Base-by-base conservation (phyloP, 23 tunicate species). In the Trididemnum nubilum region DNA sequence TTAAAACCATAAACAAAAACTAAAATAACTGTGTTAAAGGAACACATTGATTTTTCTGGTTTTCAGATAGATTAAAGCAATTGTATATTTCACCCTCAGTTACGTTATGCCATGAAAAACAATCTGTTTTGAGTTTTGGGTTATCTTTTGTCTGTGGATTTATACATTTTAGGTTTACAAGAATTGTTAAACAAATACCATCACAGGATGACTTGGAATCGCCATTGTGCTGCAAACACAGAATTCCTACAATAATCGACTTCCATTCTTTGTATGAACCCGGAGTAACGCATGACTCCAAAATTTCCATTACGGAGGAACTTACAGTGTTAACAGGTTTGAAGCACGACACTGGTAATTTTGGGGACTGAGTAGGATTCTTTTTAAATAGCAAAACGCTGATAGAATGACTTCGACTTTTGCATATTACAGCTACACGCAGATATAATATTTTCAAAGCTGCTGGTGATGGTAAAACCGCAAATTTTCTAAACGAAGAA, bases 221-320 rank as follows among this genome's bases (percentile, higher is more conserved):
- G n/a, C 89, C 89, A 33, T 28, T 49, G 51, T 85, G 89, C 33
- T 85, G 83, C 0, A 85, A 35, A 19, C 78, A 72, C 32, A 85
- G 36, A 2, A 85, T 12, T 27, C 83, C 89, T 7, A n/a, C 33
- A 29, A 77, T 71, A 0, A 5, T 33, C 27, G 38, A 12, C 9
- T 25, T 9, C 67, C 81, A 77, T 2, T 9, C 19, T 4, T 77
- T 54, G 22, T 2, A 12, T 4, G 18, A 32, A 12, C 25, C 22
- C 52, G 52, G 37, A 34, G 5, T 22, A 12, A 77, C 28, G 36
- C 36, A 54, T 51, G 15, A 27, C 12, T 31, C 37, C 3, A 77
- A 2, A 77, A 57, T 32, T 4, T 29, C 26, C 4, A 27, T 35
- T 28, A 77, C 1, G 2, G 81, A 2, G 2, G 4, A 2, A 37